Evolutionary conservation across 2,888 invertebrate species (phyloP), one percentile per base, ranked within the genome.

Genomic region (Perithous albicinctus): DNA sequence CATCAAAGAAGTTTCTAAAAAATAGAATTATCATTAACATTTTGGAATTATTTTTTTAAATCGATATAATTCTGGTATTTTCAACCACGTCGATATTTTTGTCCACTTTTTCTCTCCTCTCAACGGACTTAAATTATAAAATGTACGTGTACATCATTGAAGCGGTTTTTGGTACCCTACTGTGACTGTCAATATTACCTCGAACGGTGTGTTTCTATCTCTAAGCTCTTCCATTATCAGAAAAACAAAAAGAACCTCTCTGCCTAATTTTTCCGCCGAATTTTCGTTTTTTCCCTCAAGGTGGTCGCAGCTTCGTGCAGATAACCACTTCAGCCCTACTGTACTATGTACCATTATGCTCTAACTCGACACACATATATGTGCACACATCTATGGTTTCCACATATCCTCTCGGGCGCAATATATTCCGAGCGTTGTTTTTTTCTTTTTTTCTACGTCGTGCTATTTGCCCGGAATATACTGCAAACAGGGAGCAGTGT

Each of bases 381-480:
- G n/a, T n/a, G n/a, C n/a, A n/a, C n/a, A n/a, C n/a, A 56, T 29
- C 29, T 29, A 26, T 26, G n/a, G 61, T 69, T 48, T 59, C 29
- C 77, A 54, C 54, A 61, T 69, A 35, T 64, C 46, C 77, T 70
- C 75, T 46, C 56, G 56, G 59, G 54, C 26, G 56, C 64, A 56
- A 67, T 75, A 54, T 69, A 63, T 69, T 75, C 69, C 61, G 38
- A 56, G 64, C 63, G 38, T 29, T 23, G 64, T 20, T 78, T 54
- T 54, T 26, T 69, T 66, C n/a, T 78, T 54, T 54, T 26, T 69
- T 66, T 51, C 51, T 12, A 69, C 69, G 38, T 23, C 35, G 35
- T 20, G 20, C 69, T 54, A 54, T 80, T 80, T 80, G 38, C 38
- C 70, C 64, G 48, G 54, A 70, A 76, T 63, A 63, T 66, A 59